Evolutionary conservation across 2,113 vertebrate genomes (phyloP), one percentile per base, ranked within the genome.

Genomic region (Callithrix jacchus): DNA sequence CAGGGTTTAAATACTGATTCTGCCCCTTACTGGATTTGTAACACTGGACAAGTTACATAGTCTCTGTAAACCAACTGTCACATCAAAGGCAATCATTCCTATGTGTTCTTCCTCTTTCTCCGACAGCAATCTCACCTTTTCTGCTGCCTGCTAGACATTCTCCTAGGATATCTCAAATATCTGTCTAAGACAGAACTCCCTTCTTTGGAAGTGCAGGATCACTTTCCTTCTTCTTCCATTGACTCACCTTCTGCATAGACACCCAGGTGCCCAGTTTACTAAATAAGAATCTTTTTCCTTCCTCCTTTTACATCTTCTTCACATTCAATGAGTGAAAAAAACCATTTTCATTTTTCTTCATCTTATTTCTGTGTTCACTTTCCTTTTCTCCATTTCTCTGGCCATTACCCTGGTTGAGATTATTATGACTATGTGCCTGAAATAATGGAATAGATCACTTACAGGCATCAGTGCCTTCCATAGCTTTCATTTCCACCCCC

Each of bases 251-350:
- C 40, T 76, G 42, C 8, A 17, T 37, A 5, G 8, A 45, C 12
- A 37, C 14, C 0, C 23, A 18, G 8, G 8, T 42, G 8, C 40
- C 18, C 16, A 0, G 6, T 5, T 18, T 76, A 40, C 18, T 18
- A 32, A 30, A 37, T 3, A 40, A 3, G 27, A 8, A 18, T 5
- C 2, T 5, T 7, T 16, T 56, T 61, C 52, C 81, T 7, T 7
- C 23, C 25, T 64, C 21, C 32, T 40, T 74, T 37, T 49, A 42
- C 18, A 79, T 87, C 49, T 8, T 42, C 49, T 87, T 85, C 13
- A 9, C 37, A 83, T 81, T 77, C 68, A 45, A 10, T 13, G 23
- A 87, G 13, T 49, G 8, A 20, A 52, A 86, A 86, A 94, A 70
- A 16, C 42, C 45, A 71, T 58, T 80, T 71, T 10, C 2, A 56